Evolutionary conservation across 2,797 vertebrate genomes (phyloP).

Genomic region (Danionella dracula): DNA sequence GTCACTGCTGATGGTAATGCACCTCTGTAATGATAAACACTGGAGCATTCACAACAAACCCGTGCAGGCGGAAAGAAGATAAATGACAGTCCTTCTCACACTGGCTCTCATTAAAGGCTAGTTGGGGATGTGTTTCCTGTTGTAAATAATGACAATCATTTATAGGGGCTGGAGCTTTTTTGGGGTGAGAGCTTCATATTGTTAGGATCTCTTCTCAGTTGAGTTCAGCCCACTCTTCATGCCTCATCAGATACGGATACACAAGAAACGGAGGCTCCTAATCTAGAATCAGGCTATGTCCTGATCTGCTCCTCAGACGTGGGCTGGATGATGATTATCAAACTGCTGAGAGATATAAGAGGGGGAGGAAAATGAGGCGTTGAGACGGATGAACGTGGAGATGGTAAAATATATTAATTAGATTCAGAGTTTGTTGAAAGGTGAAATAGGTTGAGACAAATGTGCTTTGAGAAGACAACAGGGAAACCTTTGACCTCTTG

Average conservation of each 20-base stretch:
- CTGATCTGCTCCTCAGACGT: constrained; percentile 24
- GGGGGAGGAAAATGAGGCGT: background rate
- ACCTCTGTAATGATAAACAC: constrained; percentile 11
- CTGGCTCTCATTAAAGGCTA: constrained; percentile 29
- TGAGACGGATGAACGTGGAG: background rate
- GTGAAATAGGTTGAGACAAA: background rate
- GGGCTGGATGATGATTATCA: constrained; percentile 25
- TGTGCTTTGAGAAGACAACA: background rate
- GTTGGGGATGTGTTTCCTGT: background rate
- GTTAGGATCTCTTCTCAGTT: background rate
- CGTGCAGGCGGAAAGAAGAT: background rate
- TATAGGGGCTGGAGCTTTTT: background rate
- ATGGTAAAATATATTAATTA: background rate
- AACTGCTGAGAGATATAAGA: background rate
- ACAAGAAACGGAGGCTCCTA: background rate
- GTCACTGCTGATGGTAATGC: constrained; percentile 28
- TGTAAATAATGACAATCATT: background rate
- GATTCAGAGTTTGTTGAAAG: background rate
- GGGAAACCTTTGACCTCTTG: background rate
- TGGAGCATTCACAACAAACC: background rate
- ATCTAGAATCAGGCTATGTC: background rate
- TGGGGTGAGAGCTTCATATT: background rate
- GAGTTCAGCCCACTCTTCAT: background rate
- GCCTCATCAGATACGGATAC: constrained; percentile 4
- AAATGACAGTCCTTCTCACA: constrained; percentile 18